Evolutionary conservation across 2,888 invertebrate species (phyloP).

Genomic region (Cylindroiulus punctatus): DNA sequence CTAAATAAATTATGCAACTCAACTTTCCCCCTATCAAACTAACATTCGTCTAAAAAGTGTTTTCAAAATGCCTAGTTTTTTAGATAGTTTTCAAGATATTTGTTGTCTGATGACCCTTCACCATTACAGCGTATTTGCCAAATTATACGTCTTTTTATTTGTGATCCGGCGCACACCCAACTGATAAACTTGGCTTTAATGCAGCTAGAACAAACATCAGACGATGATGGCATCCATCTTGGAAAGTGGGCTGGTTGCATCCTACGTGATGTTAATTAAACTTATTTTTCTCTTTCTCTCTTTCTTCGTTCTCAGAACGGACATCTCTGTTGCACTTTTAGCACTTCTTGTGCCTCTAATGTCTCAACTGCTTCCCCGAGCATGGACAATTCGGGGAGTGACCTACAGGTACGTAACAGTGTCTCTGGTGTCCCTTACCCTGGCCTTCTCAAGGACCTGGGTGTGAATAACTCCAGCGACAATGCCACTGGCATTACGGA

Average conservation of each 20-base stretch:
- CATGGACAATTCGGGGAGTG: background rate
- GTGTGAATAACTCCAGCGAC: background rate
- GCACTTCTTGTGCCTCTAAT: constrained; percentile 66
- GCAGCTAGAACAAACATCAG: too few species aligned
- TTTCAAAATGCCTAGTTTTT: too few species aligned
- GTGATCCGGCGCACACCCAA: too few species aligned
- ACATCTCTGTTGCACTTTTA: constrained; percentile 70
- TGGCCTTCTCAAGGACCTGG: background rate
- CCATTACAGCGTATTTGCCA: too few species aligned
- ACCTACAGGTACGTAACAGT: constrained; percentile 45
- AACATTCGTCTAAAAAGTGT: too few species aligned
- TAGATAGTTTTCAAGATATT: too few species aligned
- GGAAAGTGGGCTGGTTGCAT: background rate
- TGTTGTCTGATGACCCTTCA: too few species aligned
- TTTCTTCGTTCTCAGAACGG: constrained; percentile 67
- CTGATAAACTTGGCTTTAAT: too few species aligned
- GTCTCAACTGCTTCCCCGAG: constrained; percentile 48
- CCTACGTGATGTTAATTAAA: background rate
- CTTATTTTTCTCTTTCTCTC: background rate
- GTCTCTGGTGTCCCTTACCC: background rate
- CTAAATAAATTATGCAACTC: too few species aligned
- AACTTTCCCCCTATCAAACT: too few species aligned
- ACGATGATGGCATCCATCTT: background rate
- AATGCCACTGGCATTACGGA: background rate
- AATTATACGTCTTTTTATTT: too few species aligned